phyloP scores from a whole-genome alignment of 1,140 invertebrate genomes.

The Pissodes strobi region DNA sequence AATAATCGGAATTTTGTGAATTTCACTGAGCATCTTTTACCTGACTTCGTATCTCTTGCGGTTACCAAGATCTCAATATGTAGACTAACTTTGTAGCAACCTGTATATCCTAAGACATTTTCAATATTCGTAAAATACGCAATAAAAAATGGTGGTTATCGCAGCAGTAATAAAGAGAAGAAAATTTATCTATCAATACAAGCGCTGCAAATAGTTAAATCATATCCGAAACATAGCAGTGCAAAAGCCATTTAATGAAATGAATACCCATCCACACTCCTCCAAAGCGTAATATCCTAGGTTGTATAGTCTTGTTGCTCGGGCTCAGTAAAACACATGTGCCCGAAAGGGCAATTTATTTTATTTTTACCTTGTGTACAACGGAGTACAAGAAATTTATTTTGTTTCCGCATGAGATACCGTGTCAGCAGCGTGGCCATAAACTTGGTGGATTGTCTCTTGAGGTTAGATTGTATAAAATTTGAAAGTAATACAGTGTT shows the following conservation, averaged over 20 bases:
- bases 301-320: slow-evolving; percentile 10
- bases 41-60: too few relatives aligned
- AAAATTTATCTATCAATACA: too few relatives aligned
- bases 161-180: too few relatives aligned
- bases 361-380: slow-evolving; percentile 29
- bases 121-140: too few relatives aligned
- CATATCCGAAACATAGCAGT: too few relatives aligned
- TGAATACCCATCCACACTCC: background rate
- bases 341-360: slow-evolving; percentile 21
- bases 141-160: too few relatives aligned
- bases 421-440: slow-evolving; percentile 8
- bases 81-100: too few relatives aligned
- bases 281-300: slow-evolving; percentile 4
- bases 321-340: slow-evolving; percentile 17
- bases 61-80: too few relatives aligned
- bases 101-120: too few relatives aligned
- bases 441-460: slow-evolving; percentile 26
- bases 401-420: slow-evolving; percentile 20
- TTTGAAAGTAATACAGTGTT: slow-evolving; percentile 21
- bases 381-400: slow-evolving; percentile 27
- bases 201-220: too few relatives aligned
- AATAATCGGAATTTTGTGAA: too few relatives aligned
- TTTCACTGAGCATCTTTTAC: too few relatives aligned
- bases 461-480: slow-evolving; percentile 25
- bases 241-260: slow-evolving; percentile 7